Percentiles rank a stretch among this genome's conserved stretches.
These are phyloP conservation scores for Leptinotarsa juncta DNA, from an alignment of 2,888 invertebrate species.

Conservation along the genomic window DNA sequence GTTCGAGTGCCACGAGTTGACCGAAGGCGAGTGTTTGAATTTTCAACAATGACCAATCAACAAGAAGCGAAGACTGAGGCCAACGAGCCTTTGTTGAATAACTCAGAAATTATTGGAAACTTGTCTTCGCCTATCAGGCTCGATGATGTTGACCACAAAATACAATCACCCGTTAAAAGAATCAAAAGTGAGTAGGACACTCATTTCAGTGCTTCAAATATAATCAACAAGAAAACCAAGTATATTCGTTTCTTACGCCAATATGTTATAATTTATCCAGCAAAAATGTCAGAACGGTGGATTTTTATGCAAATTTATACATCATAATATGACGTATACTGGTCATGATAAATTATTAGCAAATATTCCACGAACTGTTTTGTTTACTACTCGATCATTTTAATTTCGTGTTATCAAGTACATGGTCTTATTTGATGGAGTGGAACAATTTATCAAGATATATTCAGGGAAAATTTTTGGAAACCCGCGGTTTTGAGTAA, in stretches of 20 bases:
- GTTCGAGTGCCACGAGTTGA: conserved; percentile 16
- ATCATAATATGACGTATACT: background rate
- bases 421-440: background rate
- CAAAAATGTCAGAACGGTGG: conserved; percentile 9
- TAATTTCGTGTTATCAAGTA: background rate
- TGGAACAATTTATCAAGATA: background rate
- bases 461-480: background rate
- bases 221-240: background rate
- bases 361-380: conserved; percentile 14
- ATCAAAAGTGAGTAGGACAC: conserved; percentile 37
- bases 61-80: conserved; percentile 43
- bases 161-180: conserved; percentile 29
- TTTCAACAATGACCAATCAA: conserved; percentile 46
- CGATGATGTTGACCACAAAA: conserved; percentile 29
- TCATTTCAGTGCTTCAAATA: background rate
- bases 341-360: conserved; percentile 13
- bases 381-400: conserved; percentile 3
- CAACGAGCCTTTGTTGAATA: conserved; percentile 50
- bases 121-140: conserved; percentile 15
- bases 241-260: no score
- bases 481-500: background rate
- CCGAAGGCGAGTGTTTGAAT: conserved; percentile 2
- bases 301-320: conserved; percentile 13
- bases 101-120: conserved; percentile 33
- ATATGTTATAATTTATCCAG: background rate